These are phyloP conservation scores for Lasioglossum vierecki DNA, from an alignment of 2,888 invertebrate species.

Conservation along the genomic window DNA sequence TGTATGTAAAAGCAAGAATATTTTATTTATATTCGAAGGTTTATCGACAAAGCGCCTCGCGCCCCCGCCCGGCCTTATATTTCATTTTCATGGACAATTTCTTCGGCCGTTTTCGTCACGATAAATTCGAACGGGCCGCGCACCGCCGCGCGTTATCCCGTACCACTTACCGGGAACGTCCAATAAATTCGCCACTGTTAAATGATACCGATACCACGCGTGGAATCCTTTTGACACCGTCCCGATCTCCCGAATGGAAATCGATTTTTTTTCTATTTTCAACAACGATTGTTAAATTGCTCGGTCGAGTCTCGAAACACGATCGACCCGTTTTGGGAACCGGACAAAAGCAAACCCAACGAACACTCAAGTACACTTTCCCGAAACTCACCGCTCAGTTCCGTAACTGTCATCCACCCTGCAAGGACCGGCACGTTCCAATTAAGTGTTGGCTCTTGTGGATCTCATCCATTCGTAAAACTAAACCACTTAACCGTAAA, in stretches of 20 bases:
- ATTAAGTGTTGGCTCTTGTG: slow-evolving; percentile 71
- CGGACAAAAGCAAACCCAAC: slow-evolving; percentile 6
- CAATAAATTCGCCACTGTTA: slow-evolving; percentile 46
- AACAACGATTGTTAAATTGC: background rate
- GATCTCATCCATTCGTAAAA: slow-evolving; percentile 70
- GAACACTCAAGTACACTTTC: slow-evolving; percentile 40
- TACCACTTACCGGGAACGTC: slow-evolving; percentile 44
- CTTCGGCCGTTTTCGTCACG: slow-evolving; percentile 52
- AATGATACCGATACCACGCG: slow-evolving; percentile 39
- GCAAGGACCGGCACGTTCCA: slow-evolving; percentile 67
- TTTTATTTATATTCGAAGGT: slow-evolving; percentile 54
- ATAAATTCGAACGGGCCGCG: slow-evolving; percentile 40
- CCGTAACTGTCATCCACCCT: slow-evolving; percentile 53
- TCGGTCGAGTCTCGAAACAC: slow-evolving; percentile 5
- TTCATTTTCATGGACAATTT: slow-evolving; percentile 54
- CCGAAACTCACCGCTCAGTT: slow-evolving; percentile 54
- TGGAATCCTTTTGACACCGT: slow-evolving; percentile 10
- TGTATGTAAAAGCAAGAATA: slow-evolving; percentile 45
- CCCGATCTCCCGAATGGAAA: background rate
- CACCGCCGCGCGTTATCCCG: slow-evolving; percentile 14
- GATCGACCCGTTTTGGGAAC: background rate
- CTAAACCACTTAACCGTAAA: slow-evolving; percentile 68
- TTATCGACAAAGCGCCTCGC: slow-evolving; percentile 28
- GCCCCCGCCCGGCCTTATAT: slow-evolving; percentile 26
- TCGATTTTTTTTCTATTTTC: background rate